Conservation (phyloP, 64 coral and sea anemone species). For the Trachythela sp. region DNA sequence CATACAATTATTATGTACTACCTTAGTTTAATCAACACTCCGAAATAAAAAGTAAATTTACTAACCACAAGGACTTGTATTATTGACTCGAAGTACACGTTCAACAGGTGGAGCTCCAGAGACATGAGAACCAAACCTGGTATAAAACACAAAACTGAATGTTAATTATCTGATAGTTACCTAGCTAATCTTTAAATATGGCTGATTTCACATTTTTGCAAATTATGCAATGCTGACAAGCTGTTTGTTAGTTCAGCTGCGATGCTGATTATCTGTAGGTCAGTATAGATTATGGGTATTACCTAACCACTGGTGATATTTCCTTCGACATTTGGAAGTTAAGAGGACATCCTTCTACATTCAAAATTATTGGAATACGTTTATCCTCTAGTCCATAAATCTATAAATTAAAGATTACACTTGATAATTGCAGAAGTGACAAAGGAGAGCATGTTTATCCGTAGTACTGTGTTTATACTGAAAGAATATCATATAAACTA, state of each 20-base stretch:
- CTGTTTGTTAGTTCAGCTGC: no score
- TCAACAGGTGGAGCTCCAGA: slow-evolving; percentile 70
- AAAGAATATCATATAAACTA: no score
- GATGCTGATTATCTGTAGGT: no score
- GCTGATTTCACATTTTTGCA: no score
- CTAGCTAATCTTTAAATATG: no score
- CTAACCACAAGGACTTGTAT: slow-evolving; percentile 84
- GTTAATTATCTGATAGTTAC: no score
- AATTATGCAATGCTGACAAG: no score
- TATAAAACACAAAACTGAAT: background rate
- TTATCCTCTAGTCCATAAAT: slow-evolving; percentile 80
- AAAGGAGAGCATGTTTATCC: no score
- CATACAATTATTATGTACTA: no score
- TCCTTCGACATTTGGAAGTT: slow-evolving; percentile 99
- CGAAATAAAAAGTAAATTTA: no score
- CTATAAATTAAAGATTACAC: slow-evolving; percentile 12
- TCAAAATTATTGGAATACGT: slow-evolving; percentile 72
- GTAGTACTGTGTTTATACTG: no score
- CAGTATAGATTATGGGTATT: background rate
- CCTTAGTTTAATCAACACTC: no score
- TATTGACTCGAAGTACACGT: slow-evolving; percentile 82
- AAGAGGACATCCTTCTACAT: slow-evolving; percentile 77
- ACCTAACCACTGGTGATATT: slow-evolving; percentile 80
- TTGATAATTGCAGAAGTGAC: background rate
- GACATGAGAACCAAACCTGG: slow-evolving; percentile 91